Evolutionary conservation across 2,797 vertebrate species (phyloP).

Genomic region (Ataeniobius toweri): DNA sequence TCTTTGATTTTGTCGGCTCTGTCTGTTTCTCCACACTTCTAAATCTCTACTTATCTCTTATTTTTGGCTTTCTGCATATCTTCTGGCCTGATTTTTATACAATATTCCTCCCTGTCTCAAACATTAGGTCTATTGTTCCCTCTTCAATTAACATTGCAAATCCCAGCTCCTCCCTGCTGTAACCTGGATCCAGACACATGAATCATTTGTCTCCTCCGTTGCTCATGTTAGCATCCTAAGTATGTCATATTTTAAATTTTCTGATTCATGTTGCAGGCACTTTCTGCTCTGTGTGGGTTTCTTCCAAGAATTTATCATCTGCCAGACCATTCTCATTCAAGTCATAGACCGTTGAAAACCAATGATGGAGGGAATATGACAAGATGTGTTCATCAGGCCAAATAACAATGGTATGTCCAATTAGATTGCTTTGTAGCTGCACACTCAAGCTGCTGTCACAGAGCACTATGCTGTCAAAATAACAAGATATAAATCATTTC

Average conservation of each 20-base stretch:
- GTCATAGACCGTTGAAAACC: slow-evolving; percentile 5
- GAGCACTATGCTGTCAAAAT: slow-evolving; percentile 17
- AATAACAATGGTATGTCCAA: slow-evolving; percentile 20
- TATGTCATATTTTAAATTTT: slow-evolving; percentile 37
- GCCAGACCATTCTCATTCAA: slow-evolving; percentile 35
- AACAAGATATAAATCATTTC: slow-evolving; percentile 12
- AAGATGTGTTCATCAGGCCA: slow-evolving; percentile 29
- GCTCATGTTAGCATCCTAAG: slow-evolving; percentile 37
- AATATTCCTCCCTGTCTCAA: slow-evolving; percentile 29
- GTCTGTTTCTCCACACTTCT: slow-evolving; percentile 7
- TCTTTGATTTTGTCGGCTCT: slow-evolving; percentile 13
- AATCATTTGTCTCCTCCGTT: slow-evolving; percentile 43
- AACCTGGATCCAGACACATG: slow-evolving; percentile 36
- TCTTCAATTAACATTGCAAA: slow-evolving; percentile 60
- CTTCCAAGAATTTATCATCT: slow-evolving; percentile 28
- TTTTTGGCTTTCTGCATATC: background rate
- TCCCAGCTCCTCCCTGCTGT: slow-evolving; percentile 24
- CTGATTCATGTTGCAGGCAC: slow-evolving; percentile 28
- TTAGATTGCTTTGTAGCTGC: slow-evolving; percentile 24
- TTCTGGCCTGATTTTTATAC: slow-evolving; percentile 8
- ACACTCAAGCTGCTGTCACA: slow-evolving; percentile 12
- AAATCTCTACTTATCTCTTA: background rate
- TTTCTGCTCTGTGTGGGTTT: slow-evolving; percentile 11
- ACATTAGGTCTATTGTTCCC: slow-evolving; percentile 50
- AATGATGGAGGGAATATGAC: slow-evolving; percentile 9